A percentile compares a stretch with the other conserved stretches of the same genome.
These are phyloP conservation scores for Agrilus planipennis DNA, from an alignment of 1,140 invertebrate species.

Conservation along the genomic window DNA sequence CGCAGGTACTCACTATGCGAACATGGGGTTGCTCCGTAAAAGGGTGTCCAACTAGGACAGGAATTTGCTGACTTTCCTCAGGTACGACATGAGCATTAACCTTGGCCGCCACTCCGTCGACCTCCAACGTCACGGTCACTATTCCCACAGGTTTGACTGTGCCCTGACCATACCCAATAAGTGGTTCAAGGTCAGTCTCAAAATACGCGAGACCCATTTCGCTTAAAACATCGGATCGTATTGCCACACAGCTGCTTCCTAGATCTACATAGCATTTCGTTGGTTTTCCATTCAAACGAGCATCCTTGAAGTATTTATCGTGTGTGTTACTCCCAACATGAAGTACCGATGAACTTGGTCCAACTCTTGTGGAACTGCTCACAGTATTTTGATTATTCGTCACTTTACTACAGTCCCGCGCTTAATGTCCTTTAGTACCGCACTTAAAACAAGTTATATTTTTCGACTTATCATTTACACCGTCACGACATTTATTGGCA, in stretches of 20 bases:
- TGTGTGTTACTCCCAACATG: too few species aligned
- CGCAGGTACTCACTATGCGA: not conserved
- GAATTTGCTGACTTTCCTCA: not conserved
- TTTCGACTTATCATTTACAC: too few species aligned
- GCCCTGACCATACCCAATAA: not conserved
- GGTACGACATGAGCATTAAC: slow-evolving; percentile 2
- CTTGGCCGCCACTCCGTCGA: too few species aligned
- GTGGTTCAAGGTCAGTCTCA: not conserved
- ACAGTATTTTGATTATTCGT: too few species aligned
- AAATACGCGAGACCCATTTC: not conserved
- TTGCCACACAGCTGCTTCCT: slow-evolving; percentile 1
- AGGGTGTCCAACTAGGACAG: slow-evolving; percentile 3
- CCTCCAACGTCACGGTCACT: too few species aligned
- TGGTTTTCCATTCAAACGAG: not conserved
- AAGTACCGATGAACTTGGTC: too few species aligned
- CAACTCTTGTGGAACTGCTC: too few species aligned
- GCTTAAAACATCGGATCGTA: not conserved
- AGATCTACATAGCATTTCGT: slow-evolving; percentile 1
- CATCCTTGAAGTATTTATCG: not conserved
- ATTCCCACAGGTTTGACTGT: not conserved
- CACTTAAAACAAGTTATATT: too few species aligned
- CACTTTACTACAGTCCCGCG: too few species aligned
- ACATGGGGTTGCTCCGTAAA: slow-evolving; percentile 2
- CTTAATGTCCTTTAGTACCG: too few species aligned
- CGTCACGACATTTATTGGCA: too few species aligned